Conservation (phyloP, 37 sponge, comb jelly and placozoan genomes). For the Crambe crambe region DNA sequence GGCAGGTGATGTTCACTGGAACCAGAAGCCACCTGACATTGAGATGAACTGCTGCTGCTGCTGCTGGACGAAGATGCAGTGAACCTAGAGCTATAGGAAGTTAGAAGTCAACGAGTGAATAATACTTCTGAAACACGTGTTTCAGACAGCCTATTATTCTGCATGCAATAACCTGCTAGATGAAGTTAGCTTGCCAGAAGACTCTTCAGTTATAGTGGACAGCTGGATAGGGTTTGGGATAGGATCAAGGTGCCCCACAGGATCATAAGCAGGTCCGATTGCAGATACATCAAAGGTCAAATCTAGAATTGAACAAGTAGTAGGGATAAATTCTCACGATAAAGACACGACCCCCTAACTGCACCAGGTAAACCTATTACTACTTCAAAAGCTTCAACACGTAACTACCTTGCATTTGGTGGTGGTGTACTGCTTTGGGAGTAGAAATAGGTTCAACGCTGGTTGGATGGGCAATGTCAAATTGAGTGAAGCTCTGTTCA, state of each 20-base stretch:
- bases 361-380: neutral
- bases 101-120: neutral
- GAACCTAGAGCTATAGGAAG: neutral
- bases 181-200: neutral
- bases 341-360: too few species aligned
- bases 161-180: slow-evolving; percentile 1
- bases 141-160: too few species aligned
- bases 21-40: too few species aligned
- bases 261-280: neutral
- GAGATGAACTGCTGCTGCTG: neutral
- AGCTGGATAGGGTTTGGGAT: neutral
- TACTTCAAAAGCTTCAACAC: neutral
- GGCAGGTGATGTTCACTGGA: neutral
- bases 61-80: neutral
- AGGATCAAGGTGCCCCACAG: neutral
- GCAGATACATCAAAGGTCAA: slow-evolving; percentile 23
- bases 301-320: neutral
- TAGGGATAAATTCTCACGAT: too few species aligned
- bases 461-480: slow-evolving; percentile 12
- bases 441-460: neutral
- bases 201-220: slow-evolving; percentile 46
- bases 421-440: neutral
- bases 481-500: slow-evolving; percentile 27
- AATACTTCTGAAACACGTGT: too few species aligned
- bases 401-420: neutral